Evolutionary conservation across 2,888 invertebrate species (phyloP), one percentile per base, ranked within the genome.

Genomic region (Mactromeris polynyma): DNA sequence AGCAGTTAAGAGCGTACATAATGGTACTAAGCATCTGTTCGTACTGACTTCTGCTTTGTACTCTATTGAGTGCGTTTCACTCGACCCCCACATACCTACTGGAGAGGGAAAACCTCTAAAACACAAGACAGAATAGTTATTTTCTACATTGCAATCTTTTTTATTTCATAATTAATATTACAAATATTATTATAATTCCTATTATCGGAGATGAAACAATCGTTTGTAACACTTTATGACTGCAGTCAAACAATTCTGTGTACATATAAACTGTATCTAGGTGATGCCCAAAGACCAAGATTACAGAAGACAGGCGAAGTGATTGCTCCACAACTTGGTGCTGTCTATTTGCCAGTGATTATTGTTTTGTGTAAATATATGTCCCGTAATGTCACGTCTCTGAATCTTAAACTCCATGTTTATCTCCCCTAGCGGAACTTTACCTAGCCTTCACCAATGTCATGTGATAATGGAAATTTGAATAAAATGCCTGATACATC

Each of bases 271-370:
- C 26, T 64, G 11, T 64, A 58, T 64, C n/a, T 38, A 77, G 77
- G 77, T 77, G 77, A 77, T 36, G 77, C 77, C 6, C 31, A 77
- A 36, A 36, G 33, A 40, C 77, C 77, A 6, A 77, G n/a, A 77
- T 21, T 77, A 40, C 36, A 77, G 9, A 31, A 77, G 7, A 36
- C 19, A 1, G 77, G 77, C 21, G 7, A 36, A 36, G 40, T 38
- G 9, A 38, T 77, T 40, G 77, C 31, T 21, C 77, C n/a, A n/a
- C 77, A 77, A 40, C 77, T 77, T 36, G 77, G 77, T 77, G 77
- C 77, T 21, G n/a, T 40, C 21, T 77, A 38, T 77, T 36, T 77
- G 36, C 77, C 33, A 36, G 77, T n/a, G n/a, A n/a, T n/a, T n/a
- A n/a, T n/a, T n/a, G n/a, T n/a, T n/a, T n/a, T n/a, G n/a, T n/a